These are phyloP conservation scores for Capricornis sumatraensis DNA, from an alignment of 2,113 vertebrate species.

Conservation along the genomic window DNA sequence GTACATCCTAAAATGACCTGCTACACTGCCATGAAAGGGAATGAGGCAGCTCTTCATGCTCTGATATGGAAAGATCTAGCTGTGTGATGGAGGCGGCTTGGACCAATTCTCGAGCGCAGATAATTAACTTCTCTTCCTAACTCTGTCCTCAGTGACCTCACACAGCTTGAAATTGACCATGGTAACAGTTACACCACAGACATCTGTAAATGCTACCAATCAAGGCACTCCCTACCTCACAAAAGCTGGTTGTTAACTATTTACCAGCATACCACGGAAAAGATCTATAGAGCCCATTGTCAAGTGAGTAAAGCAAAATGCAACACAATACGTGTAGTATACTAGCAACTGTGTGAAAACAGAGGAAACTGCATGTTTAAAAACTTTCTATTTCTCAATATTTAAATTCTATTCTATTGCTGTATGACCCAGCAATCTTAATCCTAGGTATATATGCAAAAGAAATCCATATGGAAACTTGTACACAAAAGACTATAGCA, in stretches of 20 bases:
- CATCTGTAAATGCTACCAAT: not conserved
- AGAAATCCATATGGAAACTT: not conserved
- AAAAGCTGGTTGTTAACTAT: not conserved
- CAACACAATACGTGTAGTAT: too few species aligned
- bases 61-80: not conserved
- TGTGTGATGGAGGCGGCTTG: not conserved
- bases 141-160: not conserved
- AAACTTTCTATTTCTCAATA: not conserved
- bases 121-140: not conserved
- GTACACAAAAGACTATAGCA: not conserved
- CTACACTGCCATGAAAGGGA: slow-evolving; percentile 8
- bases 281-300: not conserved
- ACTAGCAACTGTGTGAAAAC: not conserved
- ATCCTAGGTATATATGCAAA: not conserved
- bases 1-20: not conserved
- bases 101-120: not conserved
- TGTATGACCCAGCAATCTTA: not conserved
- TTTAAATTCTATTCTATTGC: not conserved
- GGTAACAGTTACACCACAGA: not conserved
- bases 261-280: not conserved
- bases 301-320: not conserved
- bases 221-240: not conserved
- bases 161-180: not conserved
- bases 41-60: slow-evolving; percentile 12
- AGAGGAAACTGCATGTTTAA: not conserved